Evolutionary conservation across 2,113 vertebrate species (phyloP).

Genomic region (Rhinopomastus cyanomelas): DNA sequence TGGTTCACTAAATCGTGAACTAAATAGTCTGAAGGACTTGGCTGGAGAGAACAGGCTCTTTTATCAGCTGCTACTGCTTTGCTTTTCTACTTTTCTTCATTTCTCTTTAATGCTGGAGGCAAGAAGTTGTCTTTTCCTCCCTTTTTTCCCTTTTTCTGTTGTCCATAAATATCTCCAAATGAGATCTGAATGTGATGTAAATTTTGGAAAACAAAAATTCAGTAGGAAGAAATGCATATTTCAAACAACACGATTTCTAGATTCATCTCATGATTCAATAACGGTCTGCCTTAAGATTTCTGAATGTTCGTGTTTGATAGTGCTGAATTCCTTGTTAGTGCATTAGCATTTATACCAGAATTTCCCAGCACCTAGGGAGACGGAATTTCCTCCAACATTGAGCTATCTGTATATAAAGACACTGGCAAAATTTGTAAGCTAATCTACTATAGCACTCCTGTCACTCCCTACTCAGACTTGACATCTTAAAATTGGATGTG

Average conservation of each 20-base stretch:
- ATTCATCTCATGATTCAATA: background rate
- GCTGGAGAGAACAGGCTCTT: background rate
- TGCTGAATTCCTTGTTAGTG: background rate
- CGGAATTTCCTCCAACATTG: background rate
- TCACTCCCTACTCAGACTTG: background rate
- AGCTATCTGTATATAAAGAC: background rate
- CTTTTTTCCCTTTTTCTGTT: background rate
- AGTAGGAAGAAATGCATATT: background rate
- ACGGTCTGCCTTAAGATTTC: background rate
- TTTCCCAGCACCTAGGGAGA: background rate
- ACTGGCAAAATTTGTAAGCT: background rate
- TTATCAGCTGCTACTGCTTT: background rate
- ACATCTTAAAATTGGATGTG: background rate
- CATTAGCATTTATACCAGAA: background rate
- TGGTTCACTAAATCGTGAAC: background rate
- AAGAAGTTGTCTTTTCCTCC: background rate
- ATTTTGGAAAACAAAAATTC: background rate
- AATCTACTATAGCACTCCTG: background rate
- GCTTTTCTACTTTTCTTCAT: background rate
- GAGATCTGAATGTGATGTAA: background rate
- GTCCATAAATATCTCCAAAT: background rate
- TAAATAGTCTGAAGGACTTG: background rate
- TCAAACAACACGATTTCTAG: background rate
- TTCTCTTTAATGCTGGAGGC: background rate
- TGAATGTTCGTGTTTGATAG: background rate